Conservation (phyloP, 2,797 vertebrate species). For the Arrhamphus sclerolepis region DNA sequence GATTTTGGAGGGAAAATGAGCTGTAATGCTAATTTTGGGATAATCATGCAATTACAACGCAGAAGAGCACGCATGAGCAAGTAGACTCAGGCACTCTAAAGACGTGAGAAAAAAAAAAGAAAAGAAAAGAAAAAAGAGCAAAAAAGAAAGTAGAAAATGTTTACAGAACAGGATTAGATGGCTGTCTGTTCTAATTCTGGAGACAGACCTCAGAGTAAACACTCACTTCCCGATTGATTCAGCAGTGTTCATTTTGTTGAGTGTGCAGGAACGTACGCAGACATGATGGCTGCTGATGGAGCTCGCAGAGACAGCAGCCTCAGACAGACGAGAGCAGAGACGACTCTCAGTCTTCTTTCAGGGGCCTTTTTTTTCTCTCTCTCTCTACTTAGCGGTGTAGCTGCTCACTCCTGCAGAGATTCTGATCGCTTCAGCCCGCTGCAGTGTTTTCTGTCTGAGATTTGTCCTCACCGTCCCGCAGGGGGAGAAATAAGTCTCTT, state of each 20-base stretch:
- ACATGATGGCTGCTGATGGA: conserved; percentile 29
- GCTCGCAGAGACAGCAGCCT: conserved; percentile 20
- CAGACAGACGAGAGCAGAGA: conserved; percentile 20
- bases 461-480: not conserved
- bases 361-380: not conserved
- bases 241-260: conserved; percentile 24
- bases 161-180: not conserved
- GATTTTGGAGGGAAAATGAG: conserved; percentile 1
- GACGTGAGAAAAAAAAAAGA: not conserved
- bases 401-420: conserved; percentile 1
- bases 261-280: conserved; percentile 17
- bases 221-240: conserved; percentile 35
- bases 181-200: conserved; percentile 14
- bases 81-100: not conserved
- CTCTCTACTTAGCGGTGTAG: not conserved
- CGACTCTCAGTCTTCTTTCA: not conserved
- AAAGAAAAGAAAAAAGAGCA: not conserved
- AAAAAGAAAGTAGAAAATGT: conserved; percentile 1
- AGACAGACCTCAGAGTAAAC: not conserved
- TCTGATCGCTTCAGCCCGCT: conserved; percentile 1
- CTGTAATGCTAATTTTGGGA: conserved; percentile 12
- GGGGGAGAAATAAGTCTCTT: not conserved
- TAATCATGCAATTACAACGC: not conserved
- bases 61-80: not conserved
- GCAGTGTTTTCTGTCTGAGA: not conserved